Conservation (phyloP, 2,113 vertebrate species). For the Pristiophorus japonicus region DNA sequence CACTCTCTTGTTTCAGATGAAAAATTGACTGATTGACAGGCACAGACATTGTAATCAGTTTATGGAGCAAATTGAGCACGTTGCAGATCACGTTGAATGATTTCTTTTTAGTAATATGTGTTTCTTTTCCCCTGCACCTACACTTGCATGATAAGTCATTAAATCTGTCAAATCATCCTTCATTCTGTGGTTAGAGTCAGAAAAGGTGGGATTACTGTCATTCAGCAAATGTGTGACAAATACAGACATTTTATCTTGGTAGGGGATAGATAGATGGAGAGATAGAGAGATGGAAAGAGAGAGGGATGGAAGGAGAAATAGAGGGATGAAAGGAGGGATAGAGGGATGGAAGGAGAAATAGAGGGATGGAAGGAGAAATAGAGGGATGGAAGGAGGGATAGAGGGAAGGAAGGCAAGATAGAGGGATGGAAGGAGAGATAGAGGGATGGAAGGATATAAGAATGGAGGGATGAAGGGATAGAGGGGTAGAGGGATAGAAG, state of each 20-base stretch:
- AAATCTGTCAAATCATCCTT: not conserved
- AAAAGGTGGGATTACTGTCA: not conserved
- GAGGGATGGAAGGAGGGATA: not conserved
- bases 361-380: not conserved
- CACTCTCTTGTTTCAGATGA: not conserved
- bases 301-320: not conserved
- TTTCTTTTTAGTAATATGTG: not conserved
- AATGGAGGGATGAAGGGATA: not conserved
- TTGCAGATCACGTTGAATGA: not conserved
- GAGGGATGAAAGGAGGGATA: not conserved
- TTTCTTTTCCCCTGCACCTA: not conserved
- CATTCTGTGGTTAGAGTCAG: not conserved
- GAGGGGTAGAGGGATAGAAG: not conserved
- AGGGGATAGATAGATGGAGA: not conserved
- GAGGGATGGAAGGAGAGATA: not conserved
- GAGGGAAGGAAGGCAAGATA: not conserved
- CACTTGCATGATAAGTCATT: not conserved
- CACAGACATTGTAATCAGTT: not conserved
- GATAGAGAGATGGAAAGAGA: not conserved
- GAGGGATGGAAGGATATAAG: not conserved
- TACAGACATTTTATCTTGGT: not conserved
- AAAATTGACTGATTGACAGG: not conserved
- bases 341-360: not conserved
- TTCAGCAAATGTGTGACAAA: not conserved
- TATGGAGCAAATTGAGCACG: not conserved